Evolutionary conservation across 2,797 vertebrate genomes (phyloP).

Genomic region (Acanthurus tractus): DNA sequence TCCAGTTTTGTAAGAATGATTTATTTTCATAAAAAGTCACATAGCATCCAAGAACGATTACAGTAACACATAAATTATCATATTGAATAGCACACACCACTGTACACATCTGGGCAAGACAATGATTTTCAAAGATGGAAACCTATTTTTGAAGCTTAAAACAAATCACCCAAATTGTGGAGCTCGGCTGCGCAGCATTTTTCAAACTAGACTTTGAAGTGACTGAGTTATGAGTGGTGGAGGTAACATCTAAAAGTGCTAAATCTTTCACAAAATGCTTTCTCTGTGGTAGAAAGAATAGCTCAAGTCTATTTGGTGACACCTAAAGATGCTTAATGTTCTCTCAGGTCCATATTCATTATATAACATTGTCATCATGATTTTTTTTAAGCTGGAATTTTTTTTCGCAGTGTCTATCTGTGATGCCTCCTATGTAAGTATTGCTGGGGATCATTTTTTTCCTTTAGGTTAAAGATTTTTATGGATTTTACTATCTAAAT

Average conservation of each 20-base stretch:
- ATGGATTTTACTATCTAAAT: too few relatives aligned
- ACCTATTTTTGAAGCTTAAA: slow-evolving; percentile 24
- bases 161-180: slow-evolving; percentile 2
- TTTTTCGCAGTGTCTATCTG: too few relatives aligned
- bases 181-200: slow-evolving; percentile 18
- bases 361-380: too few relatives aligned
- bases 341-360: too few relatives aligned
- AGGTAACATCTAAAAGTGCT: slow-evolving; percentile 48
- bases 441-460: too few relatives aligned
- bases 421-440: too few relatives aligned
- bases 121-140: slow-evolving; percentile 12
- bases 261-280: too few relatives aligned
- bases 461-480: too few relatives aligned
- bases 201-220: slow-evolving; percentile 44
- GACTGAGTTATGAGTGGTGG: slow-evolving; percentile 35
- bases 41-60: slow-evolving; percentile 15
- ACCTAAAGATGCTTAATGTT: too few relatives aligned
- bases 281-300: too few relatives aligned
- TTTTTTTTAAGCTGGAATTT: too few relatives aligned
- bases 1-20: slow-evolving; percentile 10
- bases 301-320: too few relatives aligned
- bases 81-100: not conserved
- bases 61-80: slow-evolving; percentile 40
- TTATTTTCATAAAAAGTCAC: slow-evolving; percentile 21
- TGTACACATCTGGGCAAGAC: slow-evolving; percentile 25